These are phyloP conservation scores for Psittacula derbiana DNA, from an alignment of 2,797 vertebrate species.

Conservation along the genomic window DNA sequence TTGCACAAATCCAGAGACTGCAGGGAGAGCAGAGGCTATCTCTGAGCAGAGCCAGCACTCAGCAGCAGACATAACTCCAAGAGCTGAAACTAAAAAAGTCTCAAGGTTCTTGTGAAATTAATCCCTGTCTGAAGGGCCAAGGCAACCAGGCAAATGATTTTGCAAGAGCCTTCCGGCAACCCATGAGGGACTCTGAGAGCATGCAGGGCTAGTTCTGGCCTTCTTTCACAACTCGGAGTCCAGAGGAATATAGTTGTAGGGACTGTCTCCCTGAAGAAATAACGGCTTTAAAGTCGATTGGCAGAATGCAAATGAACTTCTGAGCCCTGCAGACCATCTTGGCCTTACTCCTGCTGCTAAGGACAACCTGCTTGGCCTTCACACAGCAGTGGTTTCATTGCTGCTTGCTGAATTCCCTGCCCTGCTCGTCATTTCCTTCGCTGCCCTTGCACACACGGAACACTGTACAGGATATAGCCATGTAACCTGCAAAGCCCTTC, in stretches of 20 bases:
- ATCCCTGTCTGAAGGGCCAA: neutral
- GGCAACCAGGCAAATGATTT: neutral
- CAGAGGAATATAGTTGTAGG: neutral
- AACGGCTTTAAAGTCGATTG: neutral
- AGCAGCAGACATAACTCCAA: neutral
- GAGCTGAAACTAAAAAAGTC: neutral
- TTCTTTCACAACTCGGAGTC: neutral
- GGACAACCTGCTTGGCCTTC: neutral
- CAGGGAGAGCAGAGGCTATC: neutral
- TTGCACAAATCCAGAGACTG: neutral
- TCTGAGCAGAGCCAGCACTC: neutral
- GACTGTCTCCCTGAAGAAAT: neutral
- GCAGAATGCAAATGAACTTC: neutral
- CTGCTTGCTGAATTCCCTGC: neutral
- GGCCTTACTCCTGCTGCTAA: neutral
- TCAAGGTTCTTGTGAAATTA: conserved; percentile 6
- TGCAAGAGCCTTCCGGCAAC: neutral
- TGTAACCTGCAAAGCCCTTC: neutral
- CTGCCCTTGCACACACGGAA: neutral
- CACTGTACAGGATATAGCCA: neutral
- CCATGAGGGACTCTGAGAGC: neutral
- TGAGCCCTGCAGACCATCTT: neutral
- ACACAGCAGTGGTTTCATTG: neutral
- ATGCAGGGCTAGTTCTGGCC: neutral
- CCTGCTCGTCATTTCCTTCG: neutral